These are phyloP conservation scores for Leptarthrus brevirostris DNA, from an alignment of 2,888 invertebrate genomes.

Conservation along the genomic window DNA sequence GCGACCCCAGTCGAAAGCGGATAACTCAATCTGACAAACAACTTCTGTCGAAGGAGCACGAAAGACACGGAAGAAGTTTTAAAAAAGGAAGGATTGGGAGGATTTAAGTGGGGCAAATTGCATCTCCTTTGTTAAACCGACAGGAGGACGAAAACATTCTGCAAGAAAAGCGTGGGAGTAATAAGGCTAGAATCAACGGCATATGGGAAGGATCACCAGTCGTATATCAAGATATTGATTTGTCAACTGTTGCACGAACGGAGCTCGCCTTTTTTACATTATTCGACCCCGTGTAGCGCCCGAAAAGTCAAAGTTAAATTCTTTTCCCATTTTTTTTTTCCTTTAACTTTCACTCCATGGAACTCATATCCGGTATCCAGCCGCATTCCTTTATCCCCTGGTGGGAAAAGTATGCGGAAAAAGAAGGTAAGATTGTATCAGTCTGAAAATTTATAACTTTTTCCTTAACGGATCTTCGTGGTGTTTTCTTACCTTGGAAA, in stretches of 20 bases:
- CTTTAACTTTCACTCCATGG: neutral
- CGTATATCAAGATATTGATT: constrained; percentile 50
- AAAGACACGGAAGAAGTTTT: constrained; percentile 1
- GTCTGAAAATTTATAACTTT: constrained; percentile 35
- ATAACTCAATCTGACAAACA: constrained; percentile 36
- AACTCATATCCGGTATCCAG: constrained; percentile 33
- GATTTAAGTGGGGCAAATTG: constrained; percentile 49
- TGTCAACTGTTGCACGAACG: constrained; percentile 52
- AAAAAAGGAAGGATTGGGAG: constrained; percentile 6
- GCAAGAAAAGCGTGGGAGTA: constrained; percentile 9
- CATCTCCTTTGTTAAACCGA: constrained; percentile 51
- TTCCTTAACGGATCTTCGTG: constrained; percentile 11
- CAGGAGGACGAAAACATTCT: constrained; percentile 13
- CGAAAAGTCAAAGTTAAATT: constrained; percentile 8
- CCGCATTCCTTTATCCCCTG: constrained; percentile 21
- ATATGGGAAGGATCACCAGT: neutral
- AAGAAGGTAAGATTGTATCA: constrained; percentile 34
- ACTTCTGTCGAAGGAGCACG: constrained; percentile 9
- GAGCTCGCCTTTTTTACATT: constrained; percentile 2
- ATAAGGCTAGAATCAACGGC: constrained; percentile 11
- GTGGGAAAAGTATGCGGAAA: constrained; percentile 28
- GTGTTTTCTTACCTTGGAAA: constrained; percentile 1
- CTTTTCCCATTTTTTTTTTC: neutral
- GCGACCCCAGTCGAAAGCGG: constrained; percentile 19
- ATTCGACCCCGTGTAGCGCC: neutral